A percentile compares a stretch with the other conserved stretches of the same genome.
Evolutionary conservation across 1,140 invertebrate species (phyloP).

Genomic region (Polypedilum vanderplanki): DNA sequence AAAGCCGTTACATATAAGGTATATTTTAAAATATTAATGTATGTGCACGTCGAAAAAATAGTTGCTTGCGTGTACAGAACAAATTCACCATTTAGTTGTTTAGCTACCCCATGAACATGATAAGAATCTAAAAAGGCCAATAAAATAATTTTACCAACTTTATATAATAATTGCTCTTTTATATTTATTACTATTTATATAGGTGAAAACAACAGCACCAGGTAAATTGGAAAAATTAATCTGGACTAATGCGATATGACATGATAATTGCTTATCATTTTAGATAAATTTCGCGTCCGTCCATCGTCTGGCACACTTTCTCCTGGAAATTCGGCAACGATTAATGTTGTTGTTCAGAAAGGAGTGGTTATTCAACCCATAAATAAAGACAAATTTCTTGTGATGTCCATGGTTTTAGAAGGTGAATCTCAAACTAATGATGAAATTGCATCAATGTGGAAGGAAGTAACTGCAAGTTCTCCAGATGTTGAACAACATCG

Average conservation of each 20-base stretch:
- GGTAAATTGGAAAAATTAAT: background rate
- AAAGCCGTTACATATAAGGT: constrained; percentile 69
- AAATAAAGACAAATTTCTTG: constrained; percentile 15
- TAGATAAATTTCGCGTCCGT: constrained; percentile 84
- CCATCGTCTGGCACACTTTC: constrained; percentile 71
- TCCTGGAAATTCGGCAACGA: constrained; percentile 45
- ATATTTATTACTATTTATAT: constrained; percentile 30
- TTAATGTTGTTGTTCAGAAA: background rate
- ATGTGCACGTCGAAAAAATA: background rate
- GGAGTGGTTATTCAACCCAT: background rate
- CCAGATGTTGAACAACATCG: constrained; percentile 23
- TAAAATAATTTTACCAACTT: too few species aligned
- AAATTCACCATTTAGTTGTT: background rate
- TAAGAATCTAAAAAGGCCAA: background rate
- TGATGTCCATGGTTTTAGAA: background rate
- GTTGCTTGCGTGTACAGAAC: background rate
- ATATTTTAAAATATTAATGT: constrained; percentile 34
- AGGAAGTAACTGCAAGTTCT: background rate
- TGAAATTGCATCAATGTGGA: background rate
- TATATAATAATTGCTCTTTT: too few species aligned
- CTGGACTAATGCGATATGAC: background rate
- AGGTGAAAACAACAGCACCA: constrained; percentile 61
- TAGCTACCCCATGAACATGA: background rate
- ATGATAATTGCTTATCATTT: constrained; percentile 54
- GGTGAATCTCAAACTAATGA: background rate